A percentile compares a stretch with the other conserved stretches of the same genome.
Evolutionary conservation across 1,140 invertebrate genomes (phyloP).

Genomic region (Lepidurus arcticus): DNA sequence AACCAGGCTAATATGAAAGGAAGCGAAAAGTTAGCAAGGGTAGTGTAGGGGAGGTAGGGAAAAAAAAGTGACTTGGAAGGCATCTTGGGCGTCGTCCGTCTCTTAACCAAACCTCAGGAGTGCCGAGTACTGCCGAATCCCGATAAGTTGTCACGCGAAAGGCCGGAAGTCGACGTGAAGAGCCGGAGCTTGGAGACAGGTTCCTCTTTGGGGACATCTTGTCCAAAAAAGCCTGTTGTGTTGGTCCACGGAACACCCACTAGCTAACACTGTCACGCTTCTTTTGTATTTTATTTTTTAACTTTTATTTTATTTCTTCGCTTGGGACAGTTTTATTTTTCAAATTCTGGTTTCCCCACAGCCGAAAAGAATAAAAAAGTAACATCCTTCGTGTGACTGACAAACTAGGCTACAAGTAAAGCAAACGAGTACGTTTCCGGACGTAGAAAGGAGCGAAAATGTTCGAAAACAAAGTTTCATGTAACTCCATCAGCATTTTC

Average conservation of each 20-base stretch:
- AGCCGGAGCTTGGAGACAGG: neutral
- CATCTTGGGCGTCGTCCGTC: neutral
- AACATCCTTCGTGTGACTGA: neutral
- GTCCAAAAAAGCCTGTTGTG: neutral
- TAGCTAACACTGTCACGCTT: neutral
- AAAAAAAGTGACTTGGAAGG: neutral
- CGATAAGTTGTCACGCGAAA: constrained; percentile 14
- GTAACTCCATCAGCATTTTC: no score
- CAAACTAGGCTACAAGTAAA: neutral
- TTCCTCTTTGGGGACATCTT: constrained; percentile 9
- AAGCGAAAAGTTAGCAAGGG: neutral
- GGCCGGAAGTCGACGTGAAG: constrained; percentile 4
- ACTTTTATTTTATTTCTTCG: neutral
- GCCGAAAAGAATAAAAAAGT: neutral
- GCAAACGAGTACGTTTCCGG: neutral
- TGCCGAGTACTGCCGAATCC: constrained; percentile 1
- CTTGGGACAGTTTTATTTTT: neutral
- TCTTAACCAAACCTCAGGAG: neutral
- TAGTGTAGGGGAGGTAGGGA: neutral
- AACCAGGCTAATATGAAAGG: neutral
- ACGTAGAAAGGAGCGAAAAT: no score
- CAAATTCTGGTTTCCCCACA: neutral
- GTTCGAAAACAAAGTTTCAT: no score
- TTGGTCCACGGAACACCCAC: neutral
- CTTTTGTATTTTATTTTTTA: neutral